Base-by-base conservation (phyloP, 2,888 invertebrate species). In the Drosophila greeni region DNA sequence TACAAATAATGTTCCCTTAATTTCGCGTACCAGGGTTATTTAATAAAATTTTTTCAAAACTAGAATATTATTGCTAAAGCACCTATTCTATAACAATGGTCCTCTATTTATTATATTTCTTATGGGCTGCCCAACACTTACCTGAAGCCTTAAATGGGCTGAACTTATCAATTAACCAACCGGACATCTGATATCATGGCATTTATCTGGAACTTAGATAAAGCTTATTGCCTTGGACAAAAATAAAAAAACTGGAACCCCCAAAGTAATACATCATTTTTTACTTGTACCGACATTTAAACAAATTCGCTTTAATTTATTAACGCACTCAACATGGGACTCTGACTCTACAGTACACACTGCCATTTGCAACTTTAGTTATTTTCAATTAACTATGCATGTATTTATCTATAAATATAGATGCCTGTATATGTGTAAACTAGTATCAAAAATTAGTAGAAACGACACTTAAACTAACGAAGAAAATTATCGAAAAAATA, bases 261-360 rank as follows among this genome's bases (percentile, higher is more conserved):
- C 31, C 31, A 18, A 54, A 64, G 52, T 51, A 45, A 54, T 54
- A 36, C 18, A 45, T 37, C 16, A 14, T 37, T 12, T 36, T 31
- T 4, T 34, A 26, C 33, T 66, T 70, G 40, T 61, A 75, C 70
- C 70, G 76, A 70, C 80, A 82, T 75, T 84, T 77, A 84, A 81
- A 81, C 84, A 82, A 81, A 81, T 82, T 84, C 66, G 62, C 61
- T 80, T 75, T 80, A 80, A 82, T 82, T 82, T 82, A 80, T 80
- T 77, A 84, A 81, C 81, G 74, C 82, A 81, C 72, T 80, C 74
- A 81, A 81, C 77, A 61, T 75, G 77, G 83, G 66, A 74, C 70
- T 45, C 45, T 45, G 45, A 45, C 45, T 72, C 76, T 82, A 80
- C 72, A 80, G 74, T 81, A 78, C 75, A 78, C 75, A 76, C 64